These are phyloP conservation scores for Cricetomys ansorgei DNA, from an alignment of 2,113 vertebrate genomes.

Conservation along the genomic window DNA sequence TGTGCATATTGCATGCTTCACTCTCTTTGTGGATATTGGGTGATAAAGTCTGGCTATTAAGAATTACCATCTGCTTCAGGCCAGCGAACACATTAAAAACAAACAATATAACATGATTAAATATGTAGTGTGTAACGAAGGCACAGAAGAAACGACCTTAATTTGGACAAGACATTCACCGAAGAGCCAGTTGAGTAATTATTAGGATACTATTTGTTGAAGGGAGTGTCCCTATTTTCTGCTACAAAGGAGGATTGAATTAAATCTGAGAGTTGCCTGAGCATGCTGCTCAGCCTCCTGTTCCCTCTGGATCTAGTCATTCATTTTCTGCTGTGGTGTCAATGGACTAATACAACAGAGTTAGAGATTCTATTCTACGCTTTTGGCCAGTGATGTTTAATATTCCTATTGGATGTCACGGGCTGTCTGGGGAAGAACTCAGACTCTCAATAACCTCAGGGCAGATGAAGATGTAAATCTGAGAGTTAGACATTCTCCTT, in stretches of 20 bases:
- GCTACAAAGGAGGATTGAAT: not conserved
- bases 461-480: not conserved
- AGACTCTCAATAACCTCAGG: not conserved
- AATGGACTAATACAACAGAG: not conserved
- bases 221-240: not conserved
- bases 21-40: not conserved
- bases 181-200: too few relatives aligned
- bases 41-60: not conserved
- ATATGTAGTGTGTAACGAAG: not conserved
- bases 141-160: not conserved
- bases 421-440: not conserved
- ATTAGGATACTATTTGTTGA: not conserved
- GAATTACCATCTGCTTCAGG: not conserved
- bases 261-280: not conserved
- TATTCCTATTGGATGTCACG: not conserved
- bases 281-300: not conserved
- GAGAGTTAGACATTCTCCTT: not conserved
- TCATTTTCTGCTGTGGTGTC: not conserved
- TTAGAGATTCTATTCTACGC: not conserved
- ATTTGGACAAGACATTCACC: too few relatives aligned
- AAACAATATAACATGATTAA: not conserved
- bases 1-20: not conserved
- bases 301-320: not conserved
- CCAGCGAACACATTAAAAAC: not conserved
- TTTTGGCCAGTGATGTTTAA: not conserved